Evolutionary conservation across 2,888 invertebrate genomes (phyloP), one percentile per base, ranked within the genome.

Genomic region (Frankliniella intonsa): DNA sequence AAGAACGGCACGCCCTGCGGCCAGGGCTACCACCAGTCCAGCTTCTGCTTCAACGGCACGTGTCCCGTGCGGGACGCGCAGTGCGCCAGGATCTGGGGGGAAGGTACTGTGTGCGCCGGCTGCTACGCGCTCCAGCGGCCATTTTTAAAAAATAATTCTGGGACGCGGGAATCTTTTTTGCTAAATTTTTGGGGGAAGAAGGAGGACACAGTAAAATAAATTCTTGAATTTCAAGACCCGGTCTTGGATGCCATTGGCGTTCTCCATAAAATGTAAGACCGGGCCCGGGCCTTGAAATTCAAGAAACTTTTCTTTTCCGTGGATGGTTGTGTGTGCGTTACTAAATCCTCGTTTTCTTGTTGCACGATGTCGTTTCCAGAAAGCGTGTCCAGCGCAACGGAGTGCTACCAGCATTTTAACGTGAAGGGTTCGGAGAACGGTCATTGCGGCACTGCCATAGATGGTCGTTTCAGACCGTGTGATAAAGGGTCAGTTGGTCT

Each of bases 321-420:
- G 80, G 12, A 17, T 81, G n/a, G n/a, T n/a, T n/a, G n/a, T n/a
- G 38, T 3, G 19, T 19, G 5, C n/a, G 3, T 81, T 62, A 19
- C 27, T 81, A 5, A 51, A 80, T n/a, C 19, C 27, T 3, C 17
- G n/a, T 81, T 80, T 22, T 22, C 17, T 1, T 22, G 3, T 22
- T 22, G 22, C 17, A 3, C 50, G 80, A 80, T 8, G 80, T n/a
- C 80, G 25, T 62, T 85, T 85, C 10, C 85, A 90, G 90, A 95
- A 17, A 94, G 96, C 0, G 89, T 91, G 80, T 93, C 94, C 0
- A 97, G 95, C 3, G 96, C 97, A 87, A 91, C 91, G 84, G 93
- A 95, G 86, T 99, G 98, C 89, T 98, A 95, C 88, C 95, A 97
- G 84, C 94, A 97, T 88, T 97, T 97, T 90, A 99, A 99, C 88